Evolutionary conservation across 2,797 vertebrate species (phyloP).

Genomic region (Channallabes apus): DNA sequence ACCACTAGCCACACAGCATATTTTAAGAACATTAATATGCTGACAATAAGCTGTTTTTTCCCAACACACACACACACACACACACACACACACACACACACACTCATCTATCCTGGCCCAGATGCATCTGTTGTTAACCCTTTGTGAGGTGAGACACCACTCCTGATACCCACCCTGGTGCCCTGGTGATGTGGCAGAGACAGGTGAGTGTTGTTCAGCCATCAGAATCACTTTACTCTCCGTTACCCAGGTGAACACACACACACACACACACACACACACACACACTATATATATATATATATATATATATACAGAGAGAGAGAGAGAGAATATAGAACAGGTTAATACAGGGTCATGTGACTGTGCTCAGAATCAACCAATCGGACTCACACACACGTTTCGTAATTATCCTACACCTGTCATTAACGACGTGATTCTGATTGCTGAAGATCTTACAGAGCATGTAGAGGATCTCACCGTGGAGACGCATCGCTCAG

Average conservation of each 20-base stretch:
- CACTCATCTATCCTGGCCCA: background rate
- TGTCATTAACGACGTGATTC: background rate
- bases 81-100: background rate
- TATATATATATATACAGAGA: too few relatives aligned
- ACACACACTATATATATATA: too few relatives aligned
- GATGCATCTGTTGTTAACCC: background rate
- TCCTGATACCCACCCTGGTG: background rate
- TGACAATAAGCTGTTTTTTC: background rate
- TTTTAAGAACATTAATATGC: slow-evolving; percentile 17
- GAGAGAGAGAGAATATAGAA: too few relatives aligned
- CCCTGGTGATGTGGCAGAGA: background rate
- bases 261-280: too few relatives aligned
- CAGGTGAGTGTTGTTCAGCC: background rate
- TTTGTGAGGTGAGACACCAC: background rate
- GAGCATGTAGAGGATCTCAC: background rate
- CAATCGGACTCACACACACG: background rate
- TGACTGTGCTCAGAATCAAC: background rate
- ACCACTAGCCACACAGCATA: background rate
- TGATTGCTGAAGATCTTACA: background rate
- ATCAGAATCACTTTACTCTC: background rate
- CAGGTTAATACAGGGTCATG: background rate
- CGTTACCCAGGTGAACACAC: too few relatives aligned
- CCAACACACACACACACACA: background rate
- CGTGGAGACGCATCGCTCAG: background rate
- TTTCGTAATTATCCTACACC: background rate